phyloP scores from a whole-genome alignment of 2,797 vertebrate species.

The Channallabes apus region DNA sequence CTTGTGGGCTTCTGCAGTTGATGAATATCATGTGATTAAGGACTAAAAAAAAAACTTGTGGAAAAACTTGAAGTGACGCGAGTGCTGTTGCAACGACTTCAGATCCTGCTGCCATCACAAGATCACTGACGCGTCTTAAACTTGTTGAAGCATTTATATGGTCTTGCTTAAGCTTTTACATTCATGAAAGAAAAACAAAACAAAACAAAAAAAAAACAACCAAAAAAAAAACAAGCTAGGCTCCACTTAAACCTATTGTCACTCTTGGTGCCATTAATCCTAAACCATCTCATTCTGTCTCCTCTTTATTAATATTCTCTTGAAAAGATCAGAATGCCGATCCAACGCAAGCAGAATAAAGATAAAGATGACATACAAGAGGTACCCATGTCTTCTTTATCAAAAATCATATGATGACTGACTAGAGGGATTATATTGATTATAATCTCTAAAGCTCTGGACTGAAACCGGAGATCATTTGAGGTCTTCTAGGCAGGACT shows the following conservation, averaged over 20 bases:
- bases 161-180: neutral
- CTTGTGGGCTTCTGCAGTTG: neutral
- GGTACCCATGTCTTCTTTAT: constrained; percentile 11
- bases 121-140: neutral
- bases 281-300: neutral
- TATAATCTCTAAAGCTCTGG: constrained; percentile 56
- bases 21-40: neutral
- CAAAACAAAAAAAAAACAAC: no score
- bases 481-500: constrained; percentile 36
- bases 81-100: neutral
- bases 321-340: constrained; percentile 2
- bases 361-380: constrained; percentile 8
- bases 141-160: neutral
- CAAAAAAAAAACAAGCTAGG: neutral
- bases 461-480: constrained; percentile 37
- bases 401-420: constrained; percentile 33
- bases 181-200: neutral
- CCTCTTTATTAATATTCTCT: neutral
- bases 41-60: neutral
- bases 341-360: neutral
- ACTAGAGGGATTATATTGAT: constrained; percentile 61
- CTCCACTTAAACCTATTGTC: neutral
- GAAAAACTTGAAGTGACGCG: neutral
- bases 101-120: neutral
- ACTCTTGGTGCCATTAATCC: constrained; percentile 6